Percentiles rank a stretch among this genome's conserved stretches.
These are phyloP conservation scores for Nyctereutes procyonoides DNA, from an alignment of 2,113 vertebrate species.

Conservation along the genomic window DNA sequence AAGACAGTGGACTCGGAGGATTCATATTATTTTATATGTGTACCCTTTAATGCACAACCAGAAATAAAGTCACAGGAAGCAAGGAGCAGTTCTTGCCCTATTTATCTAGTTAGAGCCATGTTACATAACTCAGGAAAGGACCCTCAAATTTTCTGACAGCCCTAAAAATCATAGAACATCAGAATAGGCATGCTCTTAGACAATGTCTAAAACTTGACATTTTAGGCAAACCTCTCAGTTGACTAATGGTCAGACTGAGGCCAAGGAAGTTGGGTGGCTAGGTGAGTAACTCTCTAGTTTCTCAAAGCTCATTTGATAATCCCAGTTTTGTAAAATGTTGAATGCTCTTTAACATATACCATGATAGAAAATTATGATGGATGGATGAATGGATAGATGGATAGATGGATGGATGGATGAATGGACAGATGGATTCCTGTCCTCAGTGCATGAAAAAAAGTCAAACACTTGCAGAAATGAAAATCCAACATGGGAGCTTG, in stretches of 20 bases:
- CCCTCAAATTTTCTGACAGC: background rate
- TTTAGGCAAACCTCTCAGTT: background rate
- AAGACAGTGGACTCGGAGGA: background rate
- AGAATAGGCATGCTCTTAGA: background rate
- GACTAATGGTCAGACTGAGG: background rate
- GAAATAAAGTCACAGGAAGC: background rate
- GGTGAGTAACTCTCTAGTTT: background rate
- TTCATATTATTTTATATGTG: background rate
- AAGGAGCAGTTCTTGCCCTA: background rate
- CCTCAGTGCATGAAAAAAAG: background rate
- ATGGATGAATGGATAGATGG: background rate
- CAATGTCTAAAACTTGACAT: background rate
- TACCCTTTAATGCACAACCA: background rate
- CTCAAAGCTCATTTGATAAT: background rate
- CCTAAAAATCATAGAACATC: background rate
- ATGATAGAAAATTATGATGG: background rate
- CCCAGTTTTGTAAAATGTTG: background rate
- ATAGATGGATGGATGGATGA: background rate
- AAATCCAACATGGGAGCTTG: background rate
- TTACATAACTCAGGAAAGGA: background rate
- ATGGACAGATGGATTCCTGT: background rate
- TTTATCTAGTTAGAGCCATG: background rate
- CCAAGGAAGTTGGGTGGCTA: background rate
- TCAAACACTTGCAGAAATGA: background rate
- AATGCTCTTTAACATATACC: background rate